A percentile compares a stretch with the other conserved stretches of the same genome.
These are phyloP conservation scores for Battus philenor DNA, from an alignment of 1,140 invertebrate species.

Conservation along the genomic window DNA sequence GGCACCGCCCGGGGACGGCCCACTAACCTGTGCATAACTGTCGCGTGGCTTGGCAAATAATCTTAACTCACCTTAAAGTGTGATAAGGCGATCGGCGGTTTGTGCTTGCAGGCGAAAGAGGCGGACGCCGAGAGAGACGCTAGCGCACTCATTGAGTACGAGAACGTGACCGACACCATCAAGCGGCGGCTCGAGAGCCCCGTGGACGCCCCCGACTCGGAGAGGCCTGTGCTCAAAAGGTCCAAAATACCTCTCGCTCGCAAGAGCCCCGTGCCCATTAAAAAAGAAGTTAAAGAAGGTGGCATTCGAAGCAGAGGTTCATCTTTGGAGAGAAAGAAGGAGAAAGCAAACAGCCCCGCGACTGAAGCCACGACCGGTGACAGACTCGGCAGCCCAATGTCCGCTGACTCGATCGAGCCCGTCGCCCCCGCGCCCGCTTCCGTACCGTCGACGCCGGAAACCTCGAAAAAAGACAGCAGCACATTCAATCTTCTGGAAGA, in stretches of 20 bases:
- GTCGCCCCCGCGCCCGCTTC: slow-evolving; percentile 23
- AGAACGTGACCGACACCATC: slow-evolving; percentile 70
- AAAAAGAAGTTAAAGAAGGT: slow-evolving; percentile 52
- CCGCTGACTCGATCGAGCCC: slow-evolving; percentile 41
- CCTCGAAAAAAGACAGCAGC: slow-evolving; percentile 50
- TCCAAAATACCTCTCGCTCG: slow-evolving; percentile 66
- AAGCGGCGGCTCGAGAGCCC: slow-evolving; percentile 66
- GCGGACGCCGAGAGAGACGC: slow-evolving; percentile 19
- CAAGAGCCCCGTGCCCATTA: slow-evolving; percentile 60
- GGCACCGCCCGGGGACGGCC: slow-evolving; percentile 26
- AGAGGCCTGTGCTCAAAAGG: slow-evolving; percentile 51
- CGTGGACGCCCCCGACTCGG: slow-evolving; percentile 47
- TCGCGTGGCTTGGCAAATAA: slow-evolving; percentile 27
- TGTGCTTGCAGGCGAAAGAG: slow-evolving; percentile 48
- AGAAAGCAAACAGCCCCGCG: slow-evolving; percentile 30
- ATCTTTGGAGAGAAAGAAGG: slow-evolving; percentile 40
- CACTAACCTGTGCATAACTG: slow-evolving; percentile 51
- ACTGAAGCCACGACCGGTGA: slow-evolving; percentile 31
- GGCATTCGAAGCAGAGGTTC: slow-evolving; percentile 43
- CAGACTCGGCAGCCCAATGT: slow-evolving; percentile 34
- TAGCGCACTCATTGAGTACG: slow-evolving; percentile 44
- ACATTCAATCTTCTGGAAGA: slow-evolving; percentile 80
- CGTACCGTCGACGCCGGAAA: slow-evolving; percentile 37
- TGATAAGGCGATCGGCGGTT: slow-evolving; percentile 30
- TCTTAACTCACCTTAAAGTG: slow-evolving; percentile 23